A percentile compares a stretch with the other conserved stretches of the same genome.
Conservation (phyloP, 1,140 invertebrate species). For the Scaptomyza pallida region DNA sequence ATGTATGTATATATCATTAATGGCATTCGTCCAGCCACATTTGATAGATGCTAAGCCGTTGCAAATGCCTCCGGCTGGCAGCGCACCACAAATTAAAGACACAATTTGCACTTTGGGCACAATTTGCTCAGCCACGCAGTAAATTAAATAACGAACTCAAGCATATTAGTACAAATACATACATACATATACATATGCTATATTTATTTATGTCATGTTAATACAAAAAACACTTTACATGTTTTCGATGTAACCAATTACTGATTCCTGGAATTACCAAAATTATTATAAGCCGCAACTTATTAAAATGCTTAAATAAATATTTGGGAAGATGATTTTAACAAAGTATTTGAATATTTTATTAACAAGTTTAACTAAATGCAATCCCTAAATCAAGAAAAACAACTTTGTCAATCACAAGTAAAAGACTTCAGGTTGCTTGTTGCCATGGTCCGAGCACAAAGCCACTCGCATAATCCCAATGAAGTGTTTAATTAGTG, state of each 20-base stretch:
- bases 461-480: slow-evolving; percentile 26
- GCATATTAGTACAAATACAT: not conserved
- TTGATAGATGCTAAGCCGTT: slow-evolving; percentile 22
- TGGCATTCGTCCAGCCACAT: slow-evolving; percentile 38
- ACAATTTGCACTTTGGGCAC: slow-evolving; percentile 17
- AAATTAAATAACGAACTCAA: slow-evolving; percentile 25
- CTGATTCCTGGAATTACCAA: too few species aligned
- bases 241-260: too few species aligned
- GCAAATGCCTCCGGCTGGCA: not conserved
- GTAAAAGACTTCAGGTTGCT: not conserved
- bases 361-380: too few species aligned
- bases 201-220: slow-evolving; percentile 1
- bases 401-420: not conserved
- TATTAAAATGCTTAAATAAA: too few species aligned
- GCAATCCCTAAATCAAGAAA: not conserved
- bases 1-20: slow-evolving; percentile 55
- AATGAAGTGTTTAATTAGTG: slow-evolving; percentile 58
- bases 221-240: too few species aligned
- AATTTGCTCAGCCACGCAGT: slow-evolving; percentile 11
- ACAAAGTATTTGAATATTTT: too few species aligned
- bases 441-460: not conserved
- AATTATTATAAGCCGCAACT: too few species aligned
- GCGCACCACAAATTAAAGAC: slow-evolving; percentile 13
- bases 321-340: too few species aligned
- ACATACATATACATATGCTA: too few species aligned